Percentiles rank a stretch among this genome's conserved stretches.
phyloP scores from a whole-genome alignment of 2,113 vertebrate genomes.

The Pantherophis guttatus region DNA sequence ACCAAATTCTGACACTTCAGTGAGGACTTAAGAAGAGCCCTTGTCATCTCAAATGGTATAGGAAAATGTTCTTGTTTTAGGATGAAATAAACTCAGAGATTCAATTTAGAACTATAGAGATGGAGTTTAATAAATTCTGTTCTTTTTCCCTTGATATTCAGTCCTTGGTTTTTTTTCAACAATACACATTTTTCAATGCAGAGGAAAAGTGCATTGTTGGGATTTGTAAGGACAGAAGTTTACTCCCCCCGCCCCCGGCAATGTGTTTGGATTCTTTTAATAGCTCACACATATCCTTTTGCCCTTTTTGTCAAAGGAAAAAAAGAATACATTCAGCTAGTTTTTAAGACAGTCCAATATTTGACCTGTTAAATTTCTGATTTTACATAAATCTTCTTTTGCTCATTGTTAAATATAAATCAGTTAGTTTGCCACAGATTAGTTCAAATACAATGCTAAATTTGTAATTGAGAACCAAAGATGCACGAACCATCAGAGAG shows the following conservation, averaged over 20 bases:
- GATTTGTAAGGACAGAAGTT: constrained; percentile 13
- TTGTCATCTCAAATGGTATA: constrained; percentile 16
- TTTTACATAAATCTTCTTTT: background rate
- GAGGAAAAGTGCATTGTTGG: background rate
- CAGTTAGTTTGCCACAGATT: background rate
- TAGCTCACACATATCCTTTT: constrained; percentile 3
- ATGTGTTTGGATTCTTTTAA: background rate
- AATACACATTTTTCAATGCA: background rate
- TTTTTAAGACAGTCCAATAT: background rate
- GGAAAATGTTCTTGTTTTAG: constrained; percentile 25
- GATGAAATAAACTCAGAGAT: constrained; percentile 24
- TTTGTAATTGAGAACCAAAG: background rate
- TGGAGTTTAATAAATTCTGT: constrained; percentile 3
- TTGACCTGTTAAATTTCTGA: background rate
- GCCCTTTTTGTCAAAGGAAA: background rate
- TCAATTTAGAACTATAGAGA: constrained; percentile 18
- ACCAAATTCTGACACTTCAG: constrained; percentile 17
- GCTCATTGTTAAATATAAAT: background rate
- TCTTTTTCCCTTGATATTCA: background rate
- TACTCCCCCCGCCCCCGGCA: background rate
- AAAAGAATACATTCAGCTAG: background rate
- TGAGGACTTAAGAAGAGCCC: constrained; percentile 6
- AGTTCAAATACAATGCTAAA: background rate
- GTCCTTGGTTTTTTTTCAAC: background rate
- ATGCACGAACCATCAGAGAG: background rate